Conservation (phyloP, 1,140 invertebrate species). For the Oreohelix idahoensis region DNA sequence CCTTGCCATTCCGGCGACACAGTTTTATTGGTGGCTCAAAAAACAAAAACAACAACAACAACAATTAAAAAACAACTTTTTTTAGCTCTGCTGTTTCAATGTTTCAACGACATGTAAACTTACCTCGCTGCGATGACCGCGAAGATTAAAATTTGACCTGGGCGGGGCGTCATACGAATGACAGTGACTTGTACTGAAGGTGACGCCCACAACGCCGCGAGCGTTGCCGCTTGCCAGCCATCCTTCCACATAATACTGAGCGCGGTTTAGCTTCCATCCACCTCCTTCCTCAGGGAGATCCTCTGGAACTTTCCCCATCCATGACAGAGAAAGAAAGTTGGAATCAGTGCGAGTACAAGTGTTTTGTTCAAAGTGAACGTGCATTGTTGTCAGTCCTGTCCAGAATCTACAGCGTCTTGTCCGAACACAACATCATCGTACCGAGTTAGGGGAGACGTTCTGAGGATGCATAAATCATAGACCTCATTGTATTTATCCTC, state of each 20-base stretch:
- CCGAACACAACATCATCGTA: background rate
- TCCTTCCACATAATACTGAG: constrained; percentile 98
- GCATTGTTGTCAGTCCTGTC: constrained; percentile 68
- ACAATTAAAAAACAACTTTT: too few relatives aligned
- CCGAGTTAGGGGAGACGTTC: too few relatives aligned
- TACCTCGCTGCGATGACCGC: constrained; percentile 96
- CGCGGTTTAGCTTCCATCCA: constrained; percentile 88
- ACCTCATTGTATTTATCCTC: too few relatives aligned
- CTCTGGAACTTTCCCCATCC: constrained; percentile 98
- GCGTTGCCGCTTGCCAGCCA: constrained; percentile 97
- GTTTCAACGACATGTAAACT: constrained; percentile 60
- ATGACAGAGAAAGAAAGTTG: constrained; percentile 93
- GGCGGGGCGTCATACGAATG: constrained; percentile 67
- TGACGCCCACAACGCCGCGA: constrained; percentile 94
- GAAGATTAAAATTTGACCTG: constrained; percentile 97
- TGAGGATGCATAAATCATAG: too few relatives aligned
- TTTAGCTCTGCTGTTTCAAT: too few relatives aligned
- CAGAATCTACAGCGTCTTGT: constrained; percentile 21
- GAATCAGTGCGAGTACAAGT: constrained; percentile 94
- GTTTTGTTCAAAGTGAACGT: constrained; percentile 88
- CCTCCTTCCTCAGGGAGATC: constrained; percentile 78
- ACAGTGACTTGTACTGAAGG: constrained; percentile 93
- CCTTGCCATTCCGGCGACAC: too few relatives aligned
- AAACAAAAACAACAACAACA: too few relatives aligned
- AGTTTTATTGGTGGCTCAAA: too few relatives aligned